phyloP scores from a whole-genome alignment of 2,888 invertebrate species.

The Salticus scenicus region DNA sequence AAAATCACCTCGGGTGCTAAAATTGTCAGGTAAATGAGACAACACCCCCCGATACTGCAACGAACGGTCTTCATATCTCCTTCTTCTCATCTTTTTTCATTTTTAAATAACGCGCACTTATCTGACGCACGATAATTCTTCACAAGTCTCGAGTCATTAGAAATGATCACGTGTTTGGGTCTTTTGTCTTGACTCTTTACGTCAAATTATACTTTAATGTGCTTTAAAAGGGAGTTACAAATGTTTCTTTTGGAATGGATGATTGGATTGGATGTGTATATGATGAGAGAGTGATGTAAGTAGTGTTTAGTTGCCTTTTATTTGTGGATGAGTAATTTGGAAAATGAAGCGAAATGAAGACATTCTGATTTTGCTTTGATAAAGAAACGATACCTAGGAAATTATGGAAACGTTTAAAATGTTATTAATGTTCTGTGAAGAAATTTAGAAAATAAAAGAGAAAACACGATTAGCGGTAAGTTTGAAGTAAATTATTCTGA shows the following conservation, averaged over 20 bases:
- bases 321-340: slow-evolving; percentile 3
- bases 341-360: slow-evolving; percentile 11
- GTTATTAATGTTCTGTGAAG: no score
- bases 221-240: slow-evolving; percentile 10
- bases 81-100: slow-evolving; percentile 49
- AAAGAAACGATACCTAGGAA: neutral
- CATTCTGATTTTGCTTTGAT: neutral
- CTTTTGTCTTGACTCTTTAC: slow-evolving; percentile 16
- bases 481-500: no score
- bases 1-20: slow-evolving; percentile 68
- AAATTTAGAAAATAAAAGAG: no score
- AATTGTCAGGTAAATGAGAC: slow-evolving; percentile 67
- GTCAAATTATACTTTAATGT: slow-evolving; percentile 34
- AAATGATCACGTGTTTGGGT: slow-evolving; percentile 19
- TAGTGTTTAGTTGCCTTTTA: neutral
- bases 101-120: slow-evolving; percentile 50
- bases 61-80: slow-evolving; percentile 32
- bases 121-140: slow-evolving; percentile 34
- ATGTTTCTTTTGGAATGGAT: neutral
- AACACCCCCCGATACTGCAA: slow-evolving; percentile 43
- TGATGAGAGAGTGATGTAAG: slow-evolving; percentile 1
- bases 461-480: no score
- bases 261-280: neutral
- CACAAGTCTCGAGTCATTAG: slow-evolving; percentile 35
- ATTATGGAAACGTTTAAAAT: neutral